Evolutionary conservation across 2,113 vertebrate genomes (phyloP).

Genomic region (Hylia prasina): DNA sequence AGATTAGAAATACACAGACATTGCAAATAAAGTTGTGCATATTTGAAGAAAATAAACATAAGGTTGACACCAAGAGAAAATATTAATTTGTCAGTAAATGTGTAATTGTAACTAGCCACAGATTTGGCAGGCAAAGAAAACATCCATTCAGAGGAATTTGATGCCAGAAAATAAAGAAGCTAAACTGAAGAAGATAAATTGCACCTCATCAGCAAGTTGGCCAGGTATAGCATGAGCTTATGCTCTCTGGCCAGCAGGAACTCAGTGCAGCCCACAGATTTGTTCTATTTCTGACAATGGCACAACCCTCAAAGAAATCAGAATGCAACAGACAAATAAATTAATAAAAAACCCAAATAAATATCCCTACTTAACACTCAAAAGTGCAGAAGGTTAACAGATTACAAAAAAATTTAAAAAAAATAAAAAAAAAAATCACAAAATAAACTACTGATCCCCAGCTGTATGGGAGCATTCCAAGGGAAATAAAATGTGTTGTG

Average conservation of each 20-base stretch:
- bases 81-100: constrained; percentile 59
- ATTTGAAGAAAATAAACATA: constrained; percentile 46
- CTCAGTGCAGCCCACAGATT: background rate
- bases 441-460: background rate
- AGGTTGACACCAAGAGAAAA: constrained; percentile 43
- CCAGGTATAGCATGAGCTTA: background rate
- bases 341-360: background rate
- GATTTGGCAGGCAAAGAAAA: constrained; percentile 46
- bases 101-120: constrained; percentile 38
- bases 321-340: background rate
- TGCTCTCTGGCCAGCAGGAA: background rate
- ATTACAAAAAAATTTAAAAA: too few species aligned
- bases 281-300: background rate
- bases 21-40: constrained; percentile 37
- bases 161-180: constrained; percentile 34
- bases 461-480: background rate
- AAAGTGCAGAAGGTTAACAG: background rate
- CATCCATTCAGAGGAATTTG: constrained; percentile 15
- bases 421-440: background rate
- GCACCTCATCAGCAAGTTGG: constrained; percentile 1
- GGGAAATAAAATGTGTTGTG: background rate
- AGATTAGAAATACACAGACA: constrained; percentile 55
- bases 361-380: background rate
- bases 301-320: background rate
- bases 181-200: constrained; percentile 54